phyloP scores from a whole-genome alignment of 2,888 invertebrate species.

The Autographa pulchrina region DNA sequence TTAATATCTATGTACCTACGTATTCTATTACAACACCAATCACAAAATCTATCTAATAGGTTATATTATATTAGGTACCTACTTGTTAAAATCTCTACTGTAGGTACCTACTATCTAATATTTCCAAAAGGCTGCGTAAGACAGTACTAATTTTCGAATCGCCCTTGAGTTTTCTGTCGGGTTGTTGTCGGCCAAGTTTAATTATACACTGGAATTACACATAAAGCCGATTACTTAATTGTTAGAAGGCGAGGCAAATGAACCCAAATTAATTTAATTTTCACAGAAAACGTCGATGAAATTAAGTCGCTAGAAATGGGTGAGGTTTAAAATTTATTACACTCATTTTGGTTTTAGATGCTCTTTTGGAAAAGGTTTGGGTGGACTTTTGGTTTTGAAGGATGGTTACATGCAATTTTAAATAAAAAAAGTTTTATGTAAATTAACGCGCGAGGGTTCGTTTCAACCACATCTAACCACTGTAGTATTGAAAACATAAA shows the following conservation, averaged over 20 bases:
- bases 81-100: background rate
- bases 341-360: constrained; percentile 20
- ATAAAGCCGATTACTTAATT: constrained; percentile 50
- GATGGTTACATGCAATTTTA: background rate
- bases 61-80: background rate
- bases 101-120: background rate
- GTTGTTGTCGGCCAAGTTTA: constrained; percentile 33
- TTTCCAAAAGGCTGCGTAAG: constrained; percentile 7
- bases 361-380: constrained; percentile 9
- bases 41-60: no score
- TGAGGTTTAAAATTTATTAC: constrained; percentile 36
- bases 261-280: constrained; percentile 56
- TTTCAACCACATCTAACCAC: no score
- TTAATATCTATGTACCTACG: no score
- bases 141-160: constrained; percentile 33
- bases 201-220: constrained; percentile 38
- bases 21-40: no score
- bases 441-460: no score
- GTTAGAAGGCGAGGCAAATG: constrained; percentile 53
- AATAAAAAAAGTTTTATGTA: no score
- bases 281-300: constrained; percentile 47
- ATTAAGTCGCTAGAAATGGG: constrained; percentile 37
- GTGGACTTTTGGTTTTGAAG: background rate
- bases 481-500: no score
- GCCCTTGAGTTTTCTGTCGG: constrained; percentile 43